phyloP scores from a whole-genome alignment of 2,888 invertebrate genomes.

The Tholera decimalis region DNA sequence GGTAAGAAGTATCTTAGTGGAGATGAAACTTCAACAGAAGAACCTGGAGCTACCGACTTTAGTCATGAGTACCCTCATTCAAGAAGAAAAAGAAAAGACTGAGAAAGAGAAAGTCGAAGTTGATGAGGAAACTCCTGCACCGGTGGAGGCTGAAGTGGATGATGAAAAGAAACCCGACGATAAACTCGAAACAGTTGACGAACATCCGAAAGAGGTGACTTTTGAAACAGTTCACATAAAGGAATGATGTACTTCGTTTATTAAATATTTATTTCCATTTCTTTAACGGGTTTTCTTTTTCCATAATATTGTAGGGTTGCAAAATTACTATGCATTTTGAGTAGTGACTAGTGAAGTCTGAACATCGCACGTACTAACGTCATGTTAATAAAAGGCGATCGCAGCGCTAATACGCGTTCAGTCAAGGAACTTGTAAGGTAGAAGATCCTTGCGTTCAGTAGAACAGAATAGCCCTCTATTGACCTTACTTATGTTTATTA shows the following conservation, averaged over 20 bases:
- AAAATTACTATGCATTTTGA: too few relatives aligned
- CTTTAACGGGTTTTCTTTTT: not conserved
- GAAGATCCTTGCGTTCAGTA: too few relatives aligned
- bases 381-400: too few relatives aligned
- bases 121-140: constrained; percentile 22
- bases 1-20: constrained; percentile 79
- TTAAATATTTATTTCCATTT: constrained; percentile 25
- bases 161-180: constrained; percentile 37
- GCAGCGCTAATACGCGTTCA: too few relatives aligned
- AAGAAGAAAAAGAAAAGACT: constrained; percentile 54
- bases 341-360: too few relatives aligned
- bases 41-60: constrained; percentile 64
- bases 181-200: constrained; percentile 62
- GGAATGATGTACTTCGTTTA: not conserved
- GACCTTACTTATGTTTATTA: too few relatives aligned
- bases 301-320: not conserved
- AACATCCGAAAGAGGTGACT: constrained; percentile 62
- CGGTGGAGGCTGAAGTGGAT: constrained; percentile 8
- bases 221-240: constrained; percentile 30
- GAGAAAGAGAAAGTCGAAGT: constrained; percentile 31
- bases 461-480: too few relatives aligned
- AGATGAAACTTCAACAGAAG: constrained; percentile 69
- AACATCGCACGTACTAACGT: too few relatives aligned
- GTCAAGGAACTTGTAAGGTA: too few relatives aligned
- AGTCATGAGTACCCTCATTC: constrained; percentile 64